These are phyloP conservation scores for Vulpes vulpes DNA, from an alignment of 2,113 vertebrate genomes.

Conservation along the genomic window DNA sequence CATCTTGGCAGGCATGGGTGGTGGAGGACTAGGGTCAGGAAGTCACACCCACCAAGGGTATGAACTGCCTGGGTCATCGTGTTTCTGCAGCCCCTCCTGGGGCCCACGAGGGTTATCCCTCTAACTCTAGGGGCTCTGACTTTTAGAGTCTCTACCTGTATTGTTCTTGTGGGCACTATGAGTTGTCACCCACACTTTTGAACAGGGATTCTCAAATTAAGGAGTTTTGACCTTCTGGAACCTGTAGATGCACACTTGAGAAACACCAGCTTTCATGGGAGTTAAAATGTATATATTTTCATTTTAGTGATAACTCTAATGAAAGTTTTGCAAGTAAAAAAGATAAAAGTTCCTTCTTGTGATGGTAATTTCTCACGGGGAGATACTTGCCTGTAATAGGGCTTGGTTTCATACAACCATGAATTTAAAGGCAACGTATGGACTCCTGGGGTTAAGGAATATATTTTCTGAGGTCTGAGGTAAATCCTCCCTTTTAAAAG, in stretches of 20 bases:
- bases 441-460: neutral
- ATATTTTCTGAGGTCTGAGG: neutral
- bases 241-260: neutral
- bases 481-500: neutral
- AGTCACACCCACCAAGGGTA: neutral
- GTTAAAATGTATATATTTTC: neutral
- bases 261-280: neutral
- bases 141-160: neutral
- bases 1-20: no score
- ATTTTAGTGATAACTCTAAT: neutral
- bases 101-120: accelerated
- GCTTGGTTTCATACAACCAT: neutral
- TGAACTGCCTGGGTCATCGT: neutral
- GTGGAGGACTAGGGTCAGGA: accelerated
- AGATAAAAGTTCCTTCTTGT: neutral
- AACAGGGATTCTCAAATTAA: neutral
- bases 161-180: neutral
- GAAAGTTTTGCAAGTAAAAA: neutral
- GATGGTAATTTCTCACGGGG: neutral
- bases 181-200: neutral
- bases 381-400: neutral
- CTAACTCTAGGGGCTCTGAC: neutral
- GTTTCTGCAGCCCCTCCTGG: accelerated
- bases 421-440: neutral
- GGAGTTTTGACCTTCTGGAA: no score